Base-by-base conservation (phyloP, 2,797 vertebrate species). In the Rhadinocentrus ornatus region DNA sequence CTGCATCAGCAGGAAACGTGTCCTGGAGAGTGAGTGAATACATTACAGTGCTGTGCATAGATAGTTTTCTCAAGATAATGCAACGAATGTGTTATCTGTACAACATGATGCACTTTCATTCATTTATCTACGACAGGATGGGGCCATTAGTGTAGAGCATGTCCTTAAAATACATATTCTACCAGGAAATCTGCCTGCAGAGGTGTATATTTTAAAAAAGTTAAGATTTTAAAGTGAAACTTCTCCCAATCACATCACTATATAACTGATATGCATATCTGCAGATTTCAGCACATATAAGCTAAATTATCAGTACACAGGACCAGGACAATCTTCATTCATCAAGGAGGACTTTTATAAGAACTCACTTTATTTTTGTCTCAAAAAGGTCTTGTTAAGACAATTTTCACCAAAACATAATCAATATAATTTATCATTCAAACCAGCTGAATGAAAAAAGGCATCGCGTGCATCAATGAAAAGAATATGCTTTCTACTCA, bases 41-140 rank as follows among this genome's bases (percentile, higher is more conserved):
- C 69, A 75, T 84, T 77, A 81, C 60, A 55, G 75, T 18, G 22
- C 64, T 63, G 66, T 62, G 69, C 72, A 71, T 37, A 46, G 54
- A 71, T 52, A 73, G 78, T 82, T 86, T 80, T 77, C 73, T 85
- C 68, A 53, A 78, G 78, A 85, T 83, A 87, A 88, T 84, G 73
- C 84, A 87, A 82, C 67, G 58, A 56, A 71, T 61, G 39, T 71
- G 54, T 74, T 65, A 62, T 73, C 67, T 65, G 48, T 59, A 60
- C 54, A 81, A 81, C 75, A 73, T 77, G 71, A 78, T 75, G 46
- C 44, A 77, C 72, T 56, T 73, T 3, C 46, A 71, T 73, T 32
- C 66, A 79, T 86, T 83, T 71, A 39, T 80, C 71, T 75, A 20
- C 57, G 79, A 78, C 85, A 82, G 39, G 75, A 87, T 78, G 20